A percentile compares a stretch with the other conserved stretches of the same genome.
phyloP scores from a whole-genome alignment of 2,113 vertebrate genomes.

The Chascanopsetta lugubris region DNA sequence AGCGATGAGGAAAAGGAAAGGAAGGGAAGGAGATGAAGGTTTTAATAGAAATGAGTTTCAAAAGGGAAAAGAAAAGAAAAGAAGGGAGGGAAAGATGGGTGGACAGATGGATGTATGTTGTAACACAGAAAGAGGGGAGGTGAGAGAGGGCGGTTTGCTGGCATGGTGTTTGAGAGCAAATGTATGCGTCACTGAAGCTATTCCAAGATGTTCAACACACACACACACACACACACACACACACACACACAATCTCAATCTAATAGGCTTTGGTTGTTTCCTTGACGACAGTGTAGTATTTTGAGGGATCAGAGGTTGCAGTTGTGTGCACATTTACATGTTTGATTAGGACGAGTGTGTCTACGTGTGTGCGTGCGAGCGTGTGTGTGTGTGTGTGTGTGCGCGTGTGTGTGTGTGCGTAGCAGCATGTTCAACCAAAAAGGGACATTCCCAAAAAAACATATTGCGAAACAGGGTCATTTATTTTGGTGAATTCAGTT shows the following conservation, averaged over 20 bases:
- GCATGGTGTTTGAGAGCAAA: constrained; percentile 63
- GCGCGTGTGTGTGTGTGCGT: not conserved
- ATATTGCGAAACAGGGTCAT: constrained; percentile 31
- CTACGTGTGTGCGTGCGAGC: not conserved
- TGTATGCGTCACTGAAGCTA: constrained; percentile 77
- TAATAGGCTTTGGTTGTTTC: constrained; percentile 65
- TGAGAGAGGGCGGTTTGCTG: constrained; percentile 66
- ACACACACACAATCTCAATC: constrained; percentile 19
- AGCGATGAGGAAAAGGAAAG: not conserved
- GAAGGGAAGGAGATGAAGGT: too few relatives aligned
- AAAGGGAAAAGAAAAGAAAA: not conserved
- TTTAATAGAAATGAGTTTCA: too few relatives aligned
- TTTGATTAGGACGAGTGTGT: not conserved
- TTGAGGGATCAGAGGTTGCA: constrained; percentile 53
- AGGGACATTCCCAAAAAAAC: constrained; percentile 31
- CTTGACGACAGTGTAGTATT: constrained; percentile 72
- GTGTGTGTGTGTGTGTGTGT: not conserved
- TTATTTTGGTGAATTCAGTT: constrained; percentile 27
- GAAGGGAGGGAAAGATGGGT: constrained; percentile 22
- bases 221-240: constrained; percentile 30
- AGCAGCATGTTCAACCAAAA: constrained; percentile 3
- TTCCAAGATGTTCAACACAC: constrained; percentile 71
- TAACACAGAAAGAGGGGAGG: constrained; percentile 69
- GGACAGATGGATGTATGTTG: constrained; percentile 74
- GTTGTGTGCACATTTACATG: constrained; percentile 9